phyloP scores from a whole-genome alignment of 2,113 vertebrate species.

The Amblyornis subalaris region DNA sequence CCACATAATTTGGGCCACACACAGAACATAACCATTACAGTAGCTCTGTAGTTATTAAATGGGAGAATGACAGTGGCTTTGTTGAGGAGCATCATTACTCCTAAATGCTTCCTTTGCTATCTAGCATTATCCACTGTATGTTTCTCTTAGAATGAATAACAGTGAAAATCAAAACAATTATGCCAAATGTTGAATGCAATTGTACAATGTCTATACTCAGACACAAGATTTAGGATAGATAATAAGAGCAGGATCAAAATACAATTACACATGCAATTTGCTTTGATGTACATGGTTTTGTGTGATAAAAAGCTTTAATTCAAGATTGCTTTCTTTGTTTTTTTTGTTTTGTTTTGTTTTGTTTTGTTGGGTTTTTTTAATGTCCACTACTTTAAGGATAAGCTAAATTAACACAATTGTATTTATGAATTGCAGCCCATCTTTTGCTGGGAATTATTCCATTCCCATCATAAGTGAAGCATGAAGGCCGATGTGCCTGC shows the following conservation, averaged over 20 bases:
- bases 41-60: neutral
- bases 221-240: neutral
- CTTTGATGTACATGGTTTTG: neutral
- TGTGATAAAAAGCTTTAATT: neutral
- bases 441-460: neutral
- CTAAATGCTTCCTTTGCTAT: constrained; percentile 7
- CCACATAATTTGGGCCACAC: neutral
- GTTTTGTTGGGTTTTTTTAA: neutral
- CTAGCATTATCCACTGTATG: neutral
- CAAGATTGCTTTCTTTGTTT: neutral
- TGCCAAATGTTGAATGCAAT: neutral
- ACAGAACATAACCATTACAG: neutral
- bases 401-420: neutral
- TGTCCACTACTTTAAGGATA: neutral
- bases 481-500: neutral
- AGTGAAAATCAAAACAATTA: constrained; percentile 34
- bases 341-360: neutral
- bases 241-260: neutral
- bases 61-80: neutral
- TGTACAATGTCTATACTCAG: neutral
- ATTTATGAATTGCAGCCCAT: neutral
- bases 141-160: constrained; percentile 17
- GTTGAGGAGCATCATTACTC: constrained; percentile 6
- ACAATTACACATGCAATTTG: neutral
- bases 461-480: neutral